These are phyloP conservation scores for Aplysia californica DNA, from an alignment of 1,140 invertebrate species.

Conservation along the genomic window DNA sequence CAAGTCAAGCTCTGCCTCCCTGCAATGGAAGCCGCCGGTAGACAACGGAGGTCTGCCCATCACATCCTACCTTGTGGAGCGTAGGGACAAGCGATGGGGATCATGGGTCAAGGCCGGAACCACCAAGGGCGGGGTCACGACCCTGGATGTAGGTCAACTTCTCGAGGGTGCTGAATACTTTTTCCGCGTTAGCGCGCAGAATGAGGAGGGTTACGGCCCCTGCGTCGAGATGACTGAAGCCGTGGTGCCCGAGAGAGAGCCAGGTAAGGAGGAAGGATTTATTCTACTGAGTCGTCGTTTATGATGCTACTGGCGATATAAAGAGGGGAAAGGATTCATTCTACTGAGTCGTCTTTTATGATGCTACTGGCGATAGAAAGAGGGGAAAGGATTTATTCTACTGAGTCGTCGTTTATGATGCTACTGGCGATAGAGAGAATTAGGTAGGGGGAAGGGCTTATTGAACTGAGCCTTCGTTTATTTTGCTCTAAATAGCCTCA, in stretches of 20 bases:
- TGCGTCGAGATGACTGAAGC: constrained; percentile 50
- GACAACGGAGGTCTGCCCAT: constrained; percentile 97
- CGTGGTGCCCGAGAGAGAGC: constrained; percentile 54
- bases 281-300: too few relatives aligned
- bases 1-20: constrained; percentile 45
- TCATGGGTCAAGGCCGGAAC: constrained; percentile 68
- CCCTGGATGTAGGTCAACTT: constrained; percentile 68
- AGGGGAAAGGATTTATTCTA: too few relatives aligned
- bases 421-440: too few relatives aligned
- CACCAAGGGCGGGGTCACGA: constrained; percentile 40
- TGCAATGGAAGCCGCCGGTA: constrained; percentile 91
- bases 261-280: too few relatives aligned
- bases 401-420: too few relatives aligned
- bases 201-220: constrained; percentile 83
- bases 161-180: constrained; percentile 95
- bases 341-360: too few relatives aligned
- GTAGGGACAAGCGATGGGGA: constrained; percentile 76
- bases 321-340: too few relatives aligned
- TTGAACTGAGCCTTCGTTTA: too few relatives aligned
- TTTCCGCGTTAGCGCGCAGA: constrained; percentile 93
- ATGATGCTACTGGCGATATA: too few relatives aligned
- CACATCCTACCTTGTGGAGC: constrained; percentile 91
- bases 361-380: too few relatives aligned
- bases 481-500: too few relatives aligned
- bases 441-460: too few relatives aligned